Percentiles rank a stretch among this genome's conserved stretches.
These are phyloP conservation scores for Drosophila quinaria DNA, from an alignment of 2,888 invertebrate species.

Conservation along the genomic window DNA sequence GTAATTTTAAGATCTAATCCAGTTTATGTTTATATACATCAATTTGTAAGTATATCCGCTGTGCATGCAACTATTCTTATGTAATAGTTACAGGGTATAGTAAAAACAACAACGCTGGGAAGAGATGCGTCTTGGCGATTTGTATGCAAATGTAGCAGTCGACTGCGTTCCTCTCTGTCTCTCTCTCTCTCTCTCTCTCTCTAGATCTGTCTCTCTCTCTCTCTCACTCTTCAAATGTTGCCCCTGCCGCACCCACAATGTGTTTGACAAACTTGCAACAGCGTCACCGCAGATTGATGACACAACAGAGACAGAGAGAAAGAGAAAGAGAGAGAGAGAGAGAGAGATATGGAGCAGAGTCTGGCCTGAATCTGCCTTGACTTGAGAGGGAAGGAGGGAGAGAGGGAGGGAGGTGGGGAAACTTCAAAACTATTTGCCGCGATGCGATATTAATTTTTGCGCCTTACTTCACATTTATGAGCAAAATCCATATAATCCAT, in stretches of 20 bases:
- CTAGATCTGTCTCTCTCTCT: too few species aligned
- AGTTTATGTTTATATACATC: too few species aligned
- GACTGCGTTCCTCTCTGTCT: too few species aligned
- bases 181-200: not conserved
- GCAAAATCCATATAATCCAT: conserved; percentile 84
- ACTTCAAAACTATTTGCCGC: conserved; percentile 65
- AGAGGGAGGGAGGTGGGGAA: not conserved
- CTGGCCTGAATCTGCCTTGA: not conserved
- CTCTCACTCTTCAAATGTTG: too few species aligned
- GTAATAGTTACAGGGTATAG: conserved; percentile 21
- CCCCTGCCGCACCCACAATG: not conserved
- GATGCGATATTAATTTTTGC: conserved; percentile 55
- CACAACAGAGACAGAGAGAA: conserved; percentile 19
- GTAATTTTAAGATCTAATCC: too few species aligned
- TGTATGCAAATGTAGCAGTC: conserved; percentile 78
- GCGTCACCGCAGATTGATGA: conserved; percentile 78
- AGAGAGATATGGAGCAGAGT: not conserved
- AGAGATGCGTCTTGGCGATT: conserved; percentile 45
- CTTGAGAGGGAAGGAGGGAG: too few species aligned
- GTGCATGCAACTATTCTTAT: too few species aligned
- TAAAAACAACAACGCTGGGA: conserved; percentile 28
- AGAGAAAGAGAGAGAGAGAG: not conserved
- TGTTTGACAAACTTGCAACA: conserved; percentile 71
- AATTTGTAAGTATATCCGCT: not conserved
- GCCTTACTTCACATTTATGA: conserved; percentile 77